These are phyloP conservation scores for Microctenopoma stevenorrisi DNA, from an alignment of 2,797 vertebrate species.

Conservation along the genomic window DNA sequence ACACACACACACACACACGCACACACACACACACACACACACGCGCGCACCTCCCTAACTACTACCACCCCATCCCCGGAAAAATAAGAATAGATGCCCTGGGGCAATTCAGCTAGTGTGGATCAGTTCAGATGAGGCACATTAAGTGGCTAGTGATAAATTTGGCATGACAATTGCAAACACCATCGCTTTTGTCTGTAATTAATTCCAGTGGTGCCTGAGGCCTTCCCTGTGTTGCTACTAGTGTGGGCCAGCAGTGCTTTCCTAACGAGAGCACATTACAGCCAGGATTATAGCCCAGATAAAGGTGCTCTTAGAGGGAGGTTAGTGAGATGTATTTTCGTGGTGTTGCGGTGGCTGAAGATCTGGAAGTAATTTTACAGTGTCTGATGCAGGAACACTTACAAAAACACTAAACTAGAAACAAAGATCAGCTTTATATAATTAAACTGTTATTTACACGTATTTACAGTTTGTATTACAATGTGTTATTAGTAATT, in stretches of 20 bases:
- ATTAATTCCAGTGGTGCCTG: conserved; percentile 99
- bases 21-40: conserved; percentile 49
- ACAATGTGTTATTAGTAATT: conserved; percentile 33
- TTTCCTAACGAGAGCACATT: conserved; percentile 95
- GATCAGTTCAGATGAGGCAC: conserved; percentile 96
- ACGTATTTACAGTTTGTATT: conserved; percentile 18
- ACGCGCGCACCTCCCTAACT: conserved; percentile 52
- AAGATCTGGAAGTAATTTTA: conserved; percentile 60
- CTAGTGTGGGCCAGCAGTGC: conserved; percentile 91
- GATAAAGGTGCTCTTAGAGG: conserved; percentile 78
- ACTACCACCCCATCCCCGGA: conserved; percentile 74
- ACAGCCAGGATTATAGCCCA: conserved; percentile 89
- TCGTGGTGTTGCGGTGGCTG: conserved; percentile 39
- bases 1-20: conserved; percentile 41
- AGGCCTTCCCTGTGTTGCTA: conserved; percentile 87
- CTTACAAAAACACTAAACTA: conserved; percentile 13
- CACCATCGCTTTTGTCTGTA: conserved; percentile 97
- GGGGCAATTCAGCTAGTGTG: conserved; percentile 85
- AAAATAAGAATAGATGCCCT: conserved; percentile 81
- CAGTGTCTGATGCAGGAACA: conserved; percentile 30
- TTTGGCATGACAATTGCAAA: conserved; percentile 98
- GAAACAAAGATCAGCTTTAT: background rate
- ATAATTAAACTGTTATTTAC: conserved; percentile 1
- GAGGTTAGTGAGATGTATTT: conserved; percentile 69
- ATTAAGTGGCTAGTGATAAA: conserved; percentile 99